Evolutionary conservation across 2,888 invertebrate genomes (phyloP), one percentile per base, ranked within the genome.

Genomic region (Synergus laeviventris): DNA sequence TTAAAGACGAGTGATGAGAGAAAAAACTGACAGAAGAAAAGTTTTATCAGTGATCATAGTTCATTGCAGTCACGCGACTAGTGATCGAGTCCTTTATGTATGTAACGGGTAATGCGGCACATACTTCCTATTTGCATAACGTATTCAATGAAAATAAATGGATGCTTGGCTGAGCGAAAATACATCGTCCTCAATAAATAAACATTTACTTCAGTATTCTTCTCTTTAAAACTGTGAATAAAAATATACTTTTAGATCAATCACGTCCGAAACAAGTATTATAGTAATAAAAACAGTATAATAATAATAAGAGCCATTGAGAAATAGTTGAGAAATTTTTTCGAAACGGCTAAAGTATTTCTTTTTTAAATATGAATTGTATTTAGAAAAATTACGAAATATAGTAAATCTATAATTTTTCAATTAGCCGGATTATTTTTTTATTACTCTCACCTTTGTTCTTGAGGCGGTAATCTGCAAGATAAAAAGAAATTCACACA

Each of bases 101-200:
- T 18, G 14, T 24, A 66, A 66, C 42, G 24, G 45, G 66, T 66
- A 66, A 66, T 31, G 24, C 42, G 66, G 9, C 42, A 45, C 31
- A 45, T 39, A 21, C 42, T 18, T 21, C 64, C 8, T 66, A 45
- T 66, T 66, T 66, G 45, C 45, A 66, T 66, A 45, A 66, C 45
- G 45, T 66, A 66, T 66, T 45, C 66, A 66, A 45, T 66, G 45
- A 66, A 66, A 21, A 66, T 66, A 66, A 66, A 66, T 66, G 24
- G 66, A 66, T 42, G 39, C 24, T 42, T 66, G 21, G 24, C 8
- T 45, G 64, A 66, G 21, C 64, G 16, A 66, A 66, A 42, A 39
- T 64, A 16, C 64, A 39, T 14, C 18, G 24, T 45, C 42, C 64
- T 24, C 21, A 66, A 66, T 66, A 39, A 54, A 18, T 18, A 66